Conservation (phyloP, 92 coral and sea anemone species). For the Palythoa caribaeorum region DNA sequence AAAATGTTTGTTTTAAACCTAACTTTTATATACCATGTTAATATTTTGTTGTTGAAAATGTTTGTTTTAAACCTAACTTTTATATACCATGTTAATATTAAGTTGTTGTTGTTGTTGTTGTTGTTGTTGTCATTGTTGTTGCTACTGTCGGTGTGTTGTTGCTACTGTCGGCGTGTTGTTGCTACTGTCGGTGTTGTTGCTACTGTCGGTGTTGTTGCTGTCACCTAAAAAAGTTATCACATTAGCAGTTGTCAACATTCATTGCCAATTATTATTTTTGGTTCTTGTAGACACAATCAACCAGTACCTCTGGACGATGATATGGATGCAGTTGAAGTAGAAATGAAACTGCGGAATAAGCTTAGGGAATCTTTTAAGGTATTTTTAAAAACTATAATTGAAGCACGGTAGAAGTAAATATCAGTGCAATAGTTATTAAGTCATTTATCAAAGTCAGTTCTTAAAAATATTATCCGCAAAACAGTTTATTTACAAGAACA, state of each 20-base stretch:
- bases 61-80: too few species aligned
- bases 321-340: constrained; percentile 87
- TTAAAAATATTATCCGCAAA: neutral
- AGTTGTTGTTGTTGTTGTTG: neutral
- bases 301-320: constrained; percentile 77
- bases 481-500: neutral
- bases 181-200: neutral
- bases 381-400: neutral
- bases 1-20: too few species aligned
- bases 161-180: neutral
- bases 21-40: too few species aligned
- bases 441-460: neutral
- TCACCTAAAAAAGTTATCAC: neutral
- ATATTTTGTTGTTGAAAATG: too few species aligned
- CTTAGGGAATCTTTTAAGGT: constrained; percentile 87
- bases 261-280: neutral
- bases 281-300: constrained; percentile 67
- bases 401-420: neutral
- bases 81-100: too few species aligned
- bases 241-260: neutral
- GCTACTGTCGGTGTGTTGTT: too few species aligned
- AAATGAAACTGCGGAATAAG: constrained; percentile 77
- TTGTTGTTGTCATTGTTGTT: neutral
- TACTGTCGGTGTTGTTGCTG: neutral
- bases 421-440: neutral